Evolutionary conservation across 2,113 vertebrate species (phyloP).

Genomic region (Himantopus leucocephalus): DNA sequence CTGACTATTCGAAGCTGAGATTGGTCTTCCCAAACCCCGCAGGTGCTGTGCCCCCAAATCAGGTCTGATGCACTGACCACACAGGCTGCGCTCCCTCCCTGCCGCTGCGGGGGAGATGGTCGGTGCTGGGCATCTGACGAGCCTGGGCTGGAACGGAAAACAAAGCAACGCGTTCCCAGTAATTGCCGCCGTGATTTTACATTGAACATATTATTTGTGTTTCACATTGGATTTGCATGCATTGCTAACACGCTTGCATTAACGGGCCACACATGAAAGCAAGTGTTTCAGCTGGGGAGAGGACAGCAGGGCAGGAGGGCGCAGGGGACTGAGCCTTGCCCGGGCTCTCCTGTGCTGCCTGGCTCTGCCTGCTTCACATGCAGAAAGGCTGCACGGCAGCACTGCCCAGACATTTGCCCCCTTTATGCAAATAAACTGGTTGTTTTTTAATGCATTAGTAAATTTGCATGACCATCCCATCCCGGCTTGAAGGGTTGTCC

Average conservation of each 20-base stretch:
- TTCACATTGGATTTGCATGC: background rate
- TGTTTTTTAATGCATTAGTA: background rate
- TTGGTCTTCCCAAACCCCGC: background rate
- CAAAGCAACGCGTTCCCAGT: background rate
- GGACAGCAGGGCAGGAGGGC: background rate
- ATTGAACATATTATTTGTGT: background rate
- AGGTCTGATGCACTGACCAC: background rate
- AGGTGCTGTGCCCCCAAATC: background rate
- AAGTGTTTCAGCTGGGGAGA: background rate
- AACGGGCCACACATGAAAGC: background rate
- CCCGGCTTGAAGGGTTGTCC: background rate
- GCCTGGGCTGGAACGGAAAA: background rate
- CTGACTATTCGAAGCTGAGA: background rate
- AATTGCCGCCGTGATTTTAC: background rate
- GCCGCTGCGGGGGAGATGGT: accelerated
- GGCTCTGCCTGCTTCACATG: background rate
- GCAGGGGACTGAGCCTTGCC: accelerated
- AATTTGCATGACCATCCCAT: background rate
- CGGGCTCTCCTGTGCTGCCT: background rate
- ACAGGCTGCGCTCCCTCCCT: background rate
- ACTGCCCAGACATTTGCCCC: background rate
- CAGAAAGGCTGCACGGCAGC: background rate
- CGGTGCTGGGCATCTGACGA: background rate
- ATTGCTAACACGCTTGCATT: background rate
- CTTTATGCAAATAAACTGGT: background rate